Evolutionary conservation across 2,113 vertebrate species (phyloP), one percentile per base, ranked within the genome.

Genomic region (Halcyon senegalensis): DNA sequence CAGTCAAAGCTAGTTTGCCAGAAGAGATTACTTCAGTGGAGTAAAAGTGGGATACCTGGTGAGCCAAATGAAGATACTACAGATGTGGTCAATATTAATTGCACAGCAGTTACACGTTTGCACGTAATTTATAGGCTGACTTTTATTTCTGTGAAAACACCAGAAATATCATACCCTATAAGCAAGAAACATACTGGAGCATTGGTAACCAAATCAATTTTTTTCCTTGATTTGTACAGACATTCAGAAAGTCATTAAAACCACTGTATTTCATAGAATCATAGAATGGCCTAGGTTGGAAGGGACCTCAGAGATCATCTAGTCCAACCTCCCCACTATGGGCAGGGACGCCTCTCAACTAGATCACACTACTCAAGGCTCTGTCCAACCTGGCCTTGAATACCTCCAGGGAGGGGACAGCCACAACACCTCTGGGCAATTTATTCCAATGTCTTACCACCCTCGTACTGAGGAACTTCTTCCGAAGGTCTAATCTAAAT

Each of bases 131-230:
- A 82, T 33, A 68, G 51, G 23, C 23, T 91, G 72, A 75, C 25
- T 92, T 94, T 81, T 78, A 66, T 79, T 89, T 73, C 75, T 73
- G 41, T 94, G 59, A 76, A 87, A 95, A 91, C 14, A 87, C 13
- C 23, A 41, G 59, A 75, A 77, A 39, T 18, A 64, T 37, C 79
- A n/a, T 27, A 43, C 10, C 62, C 11, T 72, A 59, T 83, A 94
- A 94, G 56, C 24, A 90, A 75, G 62, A 91, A 87, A 80, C 16
- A 30, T 41, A 85, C 30, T 37, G 41, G 20, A 41, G 31, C 12
- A 82, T 39, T 66, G 21, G n/a, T 60, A 85, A 63, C 6, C 10
- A 21, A 78, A 56, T n/a, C 7, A 13, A 0, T 16, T 21, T 17
- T 31, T 63, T n/a, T 56, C 33, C 35, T 23, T 75, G 18, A 13